A percentile compares a stretch with the other conserved stretches of the same genome.
phyloP scores from a whole-genome alignment of 2,888 invertebrate genomes.

The Melitaea athalia region DNA sequence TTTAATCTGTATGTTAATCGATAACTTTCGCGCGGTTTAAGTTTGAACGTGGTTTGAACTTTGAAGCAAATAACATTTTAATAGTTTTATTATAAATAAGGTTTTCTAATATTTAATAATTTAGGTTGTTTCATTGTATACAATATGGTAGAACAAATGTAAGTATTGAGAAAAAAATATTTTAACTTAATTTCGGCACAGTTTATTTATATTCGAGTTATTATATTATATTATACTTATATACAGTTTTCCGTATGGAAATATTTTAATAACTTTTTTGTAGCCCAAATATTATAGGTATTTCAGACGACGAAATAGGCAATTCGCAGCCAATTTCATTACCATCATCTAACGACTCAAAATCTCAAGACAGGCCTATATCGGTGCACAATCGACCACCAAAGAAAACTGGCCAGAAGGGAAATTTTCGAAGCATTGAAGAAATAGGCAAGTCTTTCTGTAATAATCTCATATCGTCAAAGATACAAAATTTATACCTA shows the following conservation, averaged over 20 bases:
- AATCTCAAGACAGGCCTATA: constrained; percentile 15
- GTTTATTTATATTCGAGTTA: too few species aligned
- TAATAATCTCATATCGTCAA: too few species aligned
- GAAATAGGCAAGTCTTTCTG: constrained; percentile 60
- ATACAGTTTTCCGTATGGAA: neutral
- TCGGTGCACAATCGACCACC: constrained; percentile 47
- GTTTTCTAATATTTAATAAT: neutral
- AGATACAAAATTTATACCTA: neutral
- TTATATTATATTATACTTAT: too few species aligned
- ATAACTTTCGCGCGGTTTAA: neutral
- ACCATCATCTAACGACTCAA: constrained; percentile 46
- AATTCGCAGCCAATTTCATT: constrained; percentile 71
- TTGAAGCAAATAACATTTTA: neutral
- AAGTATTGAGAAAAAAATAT: neutral
- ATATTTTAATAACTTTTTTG: constrained; percentile 31
- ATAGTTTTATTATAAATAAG: neutral
- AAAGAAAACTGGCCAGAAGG: constrained; percentile 64
- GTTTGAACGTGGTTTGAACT: too few species aligned
- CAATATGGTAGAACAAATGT: constrained; percentile 15
- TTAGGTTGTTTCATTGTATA: neutral
- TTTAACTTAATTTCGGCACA: too few species aligned
- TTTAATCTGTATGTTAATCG: too few species aligned
- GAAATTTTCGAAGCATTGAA: constrained; percentile 64
- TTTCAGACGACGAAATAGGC: constrained; percentile 60
- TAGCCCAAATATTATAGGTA: constrained; percentile 65